phyloP scores from a whole-genome alignment of 1,140 invertebrate species.

The Meloidogyne chitwoodi region DNA sequence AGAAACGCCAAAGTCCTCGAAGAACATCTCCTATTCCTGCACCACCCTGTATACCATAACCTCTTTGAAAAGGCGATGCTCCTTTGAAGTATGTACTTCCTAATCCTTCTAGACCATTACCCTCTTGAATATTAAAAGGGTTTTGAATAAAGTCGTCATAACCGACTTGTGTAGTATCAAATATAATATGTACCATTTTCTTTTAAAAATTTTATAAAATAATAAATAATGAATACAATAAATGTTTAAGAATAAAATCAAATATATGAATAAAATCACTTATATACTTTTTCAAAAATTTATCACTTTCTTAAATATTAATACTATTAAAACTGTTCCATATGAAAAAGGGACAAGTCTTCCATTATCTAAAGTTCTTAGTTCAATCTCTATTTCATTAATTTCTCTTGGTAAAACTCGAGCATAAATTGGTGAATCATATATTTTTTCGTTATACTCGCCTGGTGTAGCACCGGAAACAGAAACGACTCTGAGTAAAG shows the following conservation, averaged over 20 bases:
- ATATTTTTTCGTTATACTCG: conserved; percentile 6
- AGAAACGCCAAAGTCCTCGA: conserved; percentile 1
- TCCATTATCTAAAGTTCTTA: conserved; percentile 15
- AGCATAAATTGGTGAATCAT: conserved; percentile 4
- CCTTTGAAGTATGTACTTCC: too few species aligned
- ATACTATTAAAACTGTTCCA: conserved; percentile 3
- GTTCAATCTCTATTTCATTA: conserved; percentile 16
- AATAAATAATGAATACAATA: neutral
- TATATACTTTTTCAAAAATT: neutral
- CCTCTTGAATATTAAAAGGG: neutral
- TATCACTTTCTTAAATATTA: conserved; percentile 13
- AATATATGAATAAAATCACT: too few species aligned
- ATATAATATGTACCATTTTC: conserved; percentile 24
- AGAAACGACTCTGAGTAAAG: neutral
- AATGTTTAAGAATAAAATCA: too few species aligned
- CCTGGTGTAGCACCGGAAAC: neutral
- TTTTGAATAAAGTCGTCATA: conserved; percentile 3
- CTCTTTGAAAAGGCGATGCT: conserved; percentile 1
- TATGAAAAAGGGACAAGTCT: conserved; percentile 1
- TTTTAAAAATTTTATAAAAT: neutral
- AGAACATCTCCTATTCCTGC: conserved; percentile 6
- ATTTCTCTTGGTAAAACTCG: conserved; percentile 6
- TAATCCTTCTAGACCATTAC: neutral
- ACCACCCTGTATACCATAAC: neutral
- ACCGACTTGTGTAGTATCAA: conserved; percentile 1